These are phyloP conservation scores for Antrozous pallidus DNA, from an alignment of 2,797 vertebrate genomes.

Conservation along the genomic window DNA sequence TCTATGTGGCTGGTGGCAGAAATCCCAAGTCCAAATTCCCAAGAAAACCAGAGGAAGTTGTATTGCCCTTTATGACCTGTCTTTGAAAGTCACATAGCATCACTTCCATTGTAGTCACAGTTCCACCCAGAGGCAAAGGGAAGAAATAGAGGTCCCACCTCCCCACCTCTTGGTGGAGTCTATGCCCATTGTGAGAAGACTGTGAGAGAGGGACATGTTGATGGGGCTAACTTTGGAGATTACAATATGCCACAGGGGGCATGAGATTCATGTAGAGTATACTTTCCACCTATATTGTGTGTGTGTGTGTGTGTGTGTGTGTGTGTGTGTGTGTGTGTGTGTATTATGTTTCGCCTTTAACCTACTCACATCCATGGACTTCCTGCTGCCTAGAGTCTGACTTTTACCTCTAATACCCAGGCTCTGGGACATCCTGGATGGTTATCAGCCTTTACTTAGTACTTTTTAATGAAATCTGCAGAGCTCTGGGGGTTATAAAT, in stretches of 20 bases:
- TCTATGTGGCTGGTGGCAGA: background rate
- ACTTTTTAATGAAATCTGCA: constrained; percentile 67
- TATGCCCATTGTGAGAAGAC: background rate
- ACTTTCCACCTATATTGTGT: background rate
- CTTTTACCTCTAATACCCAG: constrained; percentile 4
- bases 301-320: background rate
- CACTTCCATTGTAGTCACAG: background rate
- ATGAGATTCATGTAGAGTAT: background rate
- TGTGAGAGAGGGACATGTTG: background rate
- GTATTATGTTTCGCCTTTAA: constrained; percentile 3
- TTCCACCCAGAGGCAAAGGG: background rate
- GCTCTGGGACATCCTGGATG: background rate
- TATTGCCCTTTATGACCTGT: background rate
- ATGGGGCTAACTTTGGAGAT: background rate
- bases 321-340: background rate
- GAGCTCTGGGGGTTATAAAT: constrained; percentile 61
- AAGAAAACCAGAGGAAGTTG: background rate
- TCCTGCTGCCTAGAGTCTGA: background rate
- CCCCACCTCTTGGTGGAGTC: background rate
- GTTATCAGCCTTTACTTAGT: constrained; percentile 63
- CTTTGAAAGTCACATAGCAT: background rate
- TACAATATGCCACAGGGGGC: background rate
- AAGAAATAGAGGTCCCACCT: background rate
- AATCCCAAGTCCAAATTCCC: background rate
- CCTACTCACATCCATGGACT: background rate